Percentiles rank a stretch among this genome's conserved stretches.
Evolutionary conservation across 92 coral and sea anemone genomes (phyloP).

Genomic region (Zoanthus sansibaricus): DNA sequence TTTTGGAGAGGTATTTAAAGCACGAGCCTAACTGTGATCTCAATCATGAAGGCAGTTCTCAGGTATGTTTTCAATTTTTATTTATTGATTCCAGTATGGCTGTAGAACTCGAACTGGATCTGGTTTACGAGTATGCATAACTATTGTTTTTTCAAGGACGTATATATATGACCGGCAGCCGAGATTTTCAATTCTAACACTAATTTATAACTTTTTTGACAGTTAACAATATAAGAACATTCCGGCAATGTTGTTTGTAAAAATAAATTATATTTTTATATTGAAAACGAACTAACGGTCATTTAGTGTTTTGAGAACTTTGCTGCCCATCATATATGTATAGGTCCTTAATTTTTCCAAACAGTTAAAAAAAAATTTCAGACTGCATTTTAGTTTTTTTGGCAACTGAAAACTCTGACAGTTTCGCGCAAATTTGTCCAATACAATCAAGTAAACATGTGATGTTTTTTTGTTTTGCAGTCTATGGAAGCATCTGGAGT

Average conservation of each 20-base stretch:
- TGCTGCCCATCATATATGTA: background rate
- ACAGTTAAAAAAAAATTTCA: background rate
- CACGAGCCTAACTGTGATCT: constrained; percentile 42
- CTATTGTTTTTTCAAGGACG: background rate
- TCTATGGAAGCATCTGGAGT: constrained; percentile 54
- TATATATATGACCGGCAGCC: background rate
- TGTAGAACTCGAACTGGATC: no score
- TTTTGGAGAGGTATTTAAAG: constrained; percentile 21
- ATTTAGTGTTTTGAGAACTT: no score
- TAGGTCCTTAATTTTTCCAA: background rate
- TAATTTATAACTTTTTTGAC: no score
- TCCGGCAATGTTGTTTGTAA: background rate
- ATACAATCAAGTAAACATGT: background rate
- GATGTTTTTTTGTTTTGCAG: constrained; percentile 1
- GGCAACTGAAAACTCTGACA: background rate
- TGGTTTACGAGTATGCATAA: no score
- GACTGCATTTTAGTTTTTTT: background rate
- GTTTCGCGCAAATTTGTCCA: background rate
- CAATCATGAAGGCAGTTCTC: constrained; percentile 52
- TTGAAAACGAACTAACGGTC: no score
- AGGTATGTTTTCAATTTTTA: constrained; percentile 33
- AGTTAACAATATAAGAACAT: background rate
- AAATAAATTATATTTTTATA: background rate
- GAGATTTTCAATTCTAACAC: background rate
- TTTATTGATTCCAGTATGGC: background rate